phyloP scores from a whole-genome alignment of 2,797 vertebrate genomes.

The Siniperca undulata region DNA sequence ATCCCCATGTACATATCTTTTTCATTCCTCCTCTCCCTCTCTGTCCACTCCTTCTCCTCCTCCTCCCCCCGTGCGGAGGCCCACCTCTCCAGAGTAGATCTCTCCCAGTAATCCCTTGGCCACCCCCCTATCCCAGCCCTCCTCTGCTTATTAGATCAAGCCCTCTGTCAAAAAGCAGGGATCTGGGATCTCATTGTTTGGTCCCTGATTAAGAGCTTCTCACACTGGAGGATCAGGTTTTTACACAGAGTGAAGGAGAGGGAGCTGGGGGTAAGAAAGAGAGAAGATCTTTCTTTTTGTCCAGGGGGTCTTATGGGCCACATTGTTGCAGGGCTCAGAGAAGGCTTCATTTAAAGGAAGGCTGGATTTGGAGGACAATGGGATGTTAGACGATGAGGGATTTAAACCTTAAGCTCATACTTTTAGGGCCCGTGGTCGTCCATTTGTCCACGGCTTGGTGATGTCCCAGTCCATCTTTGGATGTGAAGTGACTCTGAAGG shows the following conservation, averaged over 20 bases:
- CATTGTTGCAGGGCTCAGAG: conserved; percentile 81
- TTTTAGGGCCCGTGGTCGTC: conserved; percentile 47
- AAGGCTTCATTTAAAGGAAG: conserved; percentile 76
- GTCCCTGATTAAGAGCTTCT: conserved; percentile 87
- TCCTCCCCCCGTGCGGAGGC: not conserved
- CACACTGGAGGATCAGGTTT: conserved; percentile 79
- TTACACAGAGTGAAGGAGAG: conserved; percentile 58
- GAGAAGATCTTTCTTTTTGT: conserved; percentile 72
- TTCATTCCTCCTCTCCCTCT: not conserved
- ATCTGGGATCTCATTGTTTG: conserved; percentile 84
- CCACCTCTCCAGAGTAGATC: conserved; percentile 59
- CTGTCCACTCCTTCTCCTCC: not conserved
- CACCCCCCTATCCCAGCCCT: conserved; percentile 37
- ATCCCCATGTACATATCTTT: not conserved
- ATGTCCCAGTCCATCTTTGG: conserved; percentile 24
- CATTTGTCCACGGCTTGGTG: conserved; percentile 22
- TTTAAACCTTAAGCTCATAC: conserved; percentile 73
- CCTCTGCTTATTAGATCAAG: conserved; percentile 84
- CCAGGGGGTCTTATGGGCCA: conserved; percentile 75
- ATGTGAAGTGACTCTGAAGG: conserved; percentile 33
- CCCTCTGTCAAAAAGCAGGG: conserved; percentile 76
- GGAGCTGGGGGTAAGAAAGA: conserved; percentile 58
- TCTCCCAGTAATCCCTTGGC: conserved; percentile 76
- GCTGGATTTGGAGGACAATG: conserved; percentile 80
- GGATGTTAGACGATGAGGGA: conserved; percentile 82